Conservation (phyloP, 2,797 vertebrate genomes). For the Catamblyrhynchus diadema region DNA sequence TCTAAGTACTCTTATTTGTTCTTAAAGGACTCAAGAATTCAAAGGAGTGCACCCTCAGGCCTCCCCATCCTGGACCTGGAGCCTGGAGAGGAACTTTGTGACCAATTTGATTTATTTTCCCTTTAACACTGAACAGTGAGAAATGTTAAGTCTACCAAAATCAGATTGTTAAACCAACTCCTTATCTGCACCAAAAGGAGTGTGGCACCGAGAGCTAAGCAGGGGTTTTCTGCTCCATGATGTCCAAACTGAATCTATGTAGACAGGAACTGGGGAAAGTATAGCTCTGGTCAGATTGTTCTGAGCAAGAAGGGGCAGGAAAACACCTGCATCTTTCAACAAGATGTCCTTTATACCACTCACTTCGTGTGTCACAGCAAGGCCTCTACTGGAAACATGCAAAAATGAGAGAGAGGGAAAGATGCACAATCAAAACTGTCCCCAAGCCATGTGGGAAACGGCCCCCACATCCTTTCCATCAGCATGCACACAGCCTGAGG, state of each 20-base stretch:
- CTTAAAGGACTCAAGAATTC: background rate
- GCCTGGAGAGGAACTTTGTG: background rate
- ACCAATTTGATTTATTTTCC: background rate
- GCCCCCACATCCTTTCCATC: background rate
- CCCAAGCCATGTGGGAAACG: fast-evolving
- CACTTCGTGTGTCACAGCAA: background rate
- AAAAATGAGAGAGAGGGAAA: background rate
- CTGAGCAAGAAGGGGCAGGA: background rate
- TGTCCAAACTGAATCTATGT: background rate
- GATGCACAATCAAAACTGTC: background rate
- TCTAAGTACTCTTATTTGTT: background rate
- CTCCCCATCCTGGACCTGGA: background rate
- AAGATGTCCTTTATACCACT: background rate
- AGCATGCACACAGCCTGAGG: fast-evolving
- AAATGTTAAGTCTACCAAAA: background rate
- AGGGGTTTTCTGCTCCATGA: background rate
- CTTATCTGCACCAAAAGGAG: background rate
- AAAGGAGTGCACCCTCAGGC: background rate
- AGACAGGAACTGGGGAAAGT: background rate
- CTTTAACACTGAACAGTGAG: background rate
- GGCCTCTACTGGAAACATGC: background rate
- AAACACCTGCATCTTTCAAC: background rate
- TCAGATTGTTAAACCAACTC: background rate
- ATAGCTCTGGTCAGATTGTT: background rate
- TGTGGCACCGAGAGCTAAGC: background rate